Evolutionary conservation across 2,888 invertebrate species (phyloP).

Genomic region (Idaea dimidiata): DNA sequence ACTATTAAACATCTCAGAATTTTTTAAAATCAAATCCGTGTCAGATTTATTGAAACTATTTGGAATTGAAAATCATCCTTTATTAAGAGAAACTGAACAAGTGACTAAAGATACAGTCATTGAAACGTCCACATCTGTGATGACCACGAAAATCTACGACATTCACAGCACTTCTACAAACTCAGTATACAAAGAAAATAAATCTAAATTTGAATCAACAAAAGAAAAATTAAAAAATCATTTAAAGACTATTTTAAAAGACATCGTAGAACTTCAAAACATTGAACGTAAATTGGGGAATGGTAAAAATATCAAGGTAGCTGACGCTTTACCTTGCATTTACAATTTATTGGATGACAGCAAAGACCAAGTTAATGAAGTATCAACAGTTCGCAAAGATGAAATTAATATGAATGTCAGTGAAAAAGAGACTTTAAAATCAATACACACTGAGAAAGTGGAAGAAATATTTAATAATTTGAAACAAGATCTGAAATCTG

Average conservation of each 20-base stretch:
- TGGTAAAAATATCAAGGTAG: constrained; percentile 43
- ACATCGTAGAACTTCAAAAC: constrained; percentile 58
- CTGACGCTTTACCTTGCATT: constrained; percentile 62
- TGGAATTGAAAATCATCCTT: constrained; percentile 18
- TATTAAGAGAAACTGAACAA: constrained; percentile 16
- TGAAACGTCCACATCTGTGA: constrained; percentile 5
- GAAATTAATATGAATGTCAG: constrained; percentile 1
- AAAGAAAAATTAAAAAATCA: constrained; percentile 63
- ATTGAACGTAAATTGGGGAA: constrained; percentile 37
- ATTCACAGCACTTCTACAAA: neutral
- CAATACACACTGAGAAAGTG: constrained; percentile 38
- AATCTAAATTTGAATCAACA: constrained; percentile 34
- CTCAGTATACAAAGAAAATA: constrained; percentile 14
- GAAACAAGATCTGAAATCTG: constrained; percentile 44
- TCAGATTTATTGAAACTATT: constrained; percentile 56
- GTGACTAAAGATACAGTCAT: constrained; percentile 12
- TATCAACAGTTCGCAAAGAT: neutral
- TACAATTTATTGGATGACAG: constrained; percentile 46
- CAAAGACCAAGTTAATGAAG: constrained; percentile 5
- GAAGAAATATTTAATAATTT: constrained; percentile 47
- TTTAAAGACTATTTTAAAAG: constrained; percentile 61
- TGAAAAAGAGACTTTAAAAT: constrained; percentile 16
- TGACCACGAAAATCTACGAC: constrained; percentile 3
- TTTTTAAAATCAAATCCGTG: constrained; percentile 64
- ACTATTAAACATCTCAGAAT: constrained; percentile 61